Evolutionary conservation across 2,888 invertebrate genomes (phyloP).

Genomic region (Cephus sareptanus): DNA sequence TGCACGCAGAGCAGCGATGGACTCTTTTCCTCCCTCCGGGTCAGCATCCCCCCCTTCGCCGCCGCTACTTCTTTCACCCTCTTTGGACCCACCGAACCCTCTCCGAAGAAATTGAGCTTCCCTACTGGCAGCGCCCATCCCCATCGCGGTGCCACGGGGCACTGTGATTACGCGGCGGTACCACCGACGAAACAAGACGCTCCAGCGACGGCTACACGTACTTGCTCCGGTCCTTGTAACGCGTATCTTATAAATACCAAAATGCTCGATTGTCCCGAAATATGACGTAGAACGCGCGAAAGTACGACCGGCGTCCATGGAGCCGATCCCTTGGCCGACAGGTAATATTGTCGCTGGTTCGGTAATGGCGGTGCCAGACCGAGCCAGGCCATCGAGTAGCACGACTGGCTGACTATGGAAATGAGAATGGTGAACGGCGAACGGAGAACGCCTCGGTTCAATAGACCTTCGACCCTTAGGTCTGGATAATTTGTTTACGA

Average conservation of each 20-base stretch:
- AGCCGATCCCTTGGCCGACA: not conserved
- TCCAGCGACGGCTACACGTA: constrained; percentile 31
- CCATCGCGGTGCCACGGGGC: constrained; percentile 55
- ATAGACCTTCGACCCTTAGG: constrained; percentile 66
- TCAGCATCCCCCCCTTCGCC: constrained; percentile 11
- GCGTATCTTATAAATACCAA: constrained; percentile 30
- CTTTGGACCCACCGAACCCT: constrained; percentile 14
- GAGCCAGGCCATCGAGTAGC: not conserved
- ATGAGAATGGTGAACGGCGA: constrained; percentile 55
- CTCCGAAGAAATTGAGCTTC: constrained; percentile 31
- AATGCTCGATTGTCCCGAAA: not conserved
- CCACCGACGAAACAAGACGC: constrained; percentile 60
- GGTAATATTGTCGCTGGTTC: not conserved
- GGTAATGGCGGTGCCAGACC: not conserved
- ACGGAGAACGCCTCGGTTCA: constrained; percentile 62
- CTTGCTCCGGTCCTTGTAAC: constrained; percentile 28
- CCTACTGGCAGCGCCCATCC: constrained; percentile 21
- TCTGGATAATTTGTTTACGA: constrained; percentile 67
- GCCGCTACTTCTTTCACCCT: not conserved
- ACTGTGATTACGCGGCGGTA: constrained; percentile 61
- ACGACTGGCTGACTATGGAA: constrained; percentile 58
- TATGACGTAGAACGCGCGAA: not conserved
- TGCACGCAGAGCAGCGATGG: not conserved
- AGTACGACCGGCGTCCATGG: not conserved
- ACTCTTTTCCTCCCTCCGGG: constrained; percentile 9